Evolutionary conservation across 2,113 vertebrate genomes (phyloP), one percentile per base, ranked within the genome.

Genomic region (Oryzias celebensis): DNA sequence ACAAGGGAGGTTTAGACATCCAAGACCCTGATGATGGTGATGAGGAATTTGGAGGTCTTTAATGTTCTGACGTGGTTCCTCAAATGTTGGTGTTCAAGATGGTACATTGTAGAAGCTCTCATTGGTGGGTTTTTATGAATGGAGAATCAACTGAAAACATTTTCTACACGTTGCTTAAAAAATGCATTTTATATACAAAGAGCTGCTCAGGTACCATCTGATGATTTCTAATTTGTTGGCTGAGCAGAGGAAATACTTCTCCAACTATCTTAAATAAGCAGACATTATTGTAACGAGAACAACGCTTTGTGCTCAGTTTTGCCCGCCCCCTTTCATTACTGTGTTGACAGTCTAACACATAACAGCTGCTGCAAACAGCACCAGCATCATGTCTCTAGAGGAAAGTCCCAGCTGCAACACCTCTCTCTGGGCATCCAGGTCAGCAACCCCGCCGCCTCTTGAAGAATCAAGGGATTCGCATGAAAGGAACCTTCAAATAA

Each of bases 371-470:
- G 58, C 70, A 31, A 50, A 12, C 67, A 72, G 71, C 83, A 79
- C 59, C 76, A 56, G 43, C 67, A 87, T 83, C 54, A 20, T 64
- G 69, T 64, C 68, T 73, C 50, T 59, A 52, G 65, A 72, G 82
- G 68, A 60, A 87, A 83, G 85, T 78, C 90, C 87, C 85, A 92
- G 93, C 93, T 94, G 92, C 92, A 94, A 93, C 92, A 93, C 90
- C 83, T 90, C 88, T 85, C 88, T 92, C 93, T 93, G 75, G 91
- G 90, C 93, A 94, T 95, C 94, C 91, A 89, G 94, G 94, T 96
- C 94, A 94, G 79, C 65, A 85, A 91, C 88, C 91, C 87, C 85
- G 60, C 43, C 49, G 89, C 72, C 78, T 65, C 88, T 92, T 90
- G 81, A 72, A 85, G 84, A 85, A 91, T 90, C 84, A 85, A 56